Evolutionary conservation across 2,797 vertebrate genomes (phyloP), one percentile per base, ranked within the genome.

Genomic region (Takifugu ocellatus): DNA sequence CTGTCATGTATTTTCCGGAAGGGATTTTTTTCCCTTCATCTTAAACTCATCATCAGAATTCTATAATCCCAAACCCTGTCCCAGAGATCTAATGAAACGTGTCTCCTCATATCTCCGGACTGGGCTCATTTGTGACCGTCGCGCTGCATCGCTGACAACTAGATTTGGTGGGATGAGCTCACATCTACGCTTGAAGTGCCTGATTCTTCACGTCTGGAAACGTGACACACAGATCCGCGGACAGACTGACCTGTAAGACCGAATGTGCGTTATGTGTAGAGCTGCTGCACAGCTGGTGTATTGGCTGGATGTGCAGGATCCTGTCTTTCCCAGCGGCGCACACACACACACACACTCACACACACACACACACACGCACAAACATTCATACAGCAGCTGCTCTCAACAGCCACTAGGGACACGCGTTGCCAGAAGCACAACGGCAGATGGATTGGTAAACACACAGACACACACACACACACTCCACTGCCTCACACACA

Each of bases 321-420:
- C 53, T 39, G 71, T 56, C 65, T 77, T 48, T 83, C 84, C 82
- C 81, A 69, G 56, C 74, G 68, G 78, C 72, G 49, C 70, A 64
- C 66, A 64, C 53, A 64, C 60, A 72, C 60, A 59, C 59, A 49
- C 59, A 56, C 64, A 56, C 56, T 61, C 47, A 61, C 47, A 72
- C 63, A 67, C 54, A 69, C 24, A 21, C 21, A 21, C 21, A 21
- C 21, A 21, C 21, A 21, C 21, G 21, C 21, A 21, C 21, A 72
- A 59, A 45, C 74, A 84, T 82, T 78, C 79, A 83, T 73, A 71
- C 56, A 75, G 69, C 85, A 88, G 79, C 84, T 88, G 84, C 77
- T 82, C 67, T 63, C 21, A 25, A 61, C 56, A 57, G 61, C 71
- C 83, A 74, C 77, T 57, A 58, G 82, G 68, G 87, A 83, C 61